phyloP scores from a whole-genome alignment of 2,888 invertebrate genomes.

The Melangyna quadrimaculata region DNA sequence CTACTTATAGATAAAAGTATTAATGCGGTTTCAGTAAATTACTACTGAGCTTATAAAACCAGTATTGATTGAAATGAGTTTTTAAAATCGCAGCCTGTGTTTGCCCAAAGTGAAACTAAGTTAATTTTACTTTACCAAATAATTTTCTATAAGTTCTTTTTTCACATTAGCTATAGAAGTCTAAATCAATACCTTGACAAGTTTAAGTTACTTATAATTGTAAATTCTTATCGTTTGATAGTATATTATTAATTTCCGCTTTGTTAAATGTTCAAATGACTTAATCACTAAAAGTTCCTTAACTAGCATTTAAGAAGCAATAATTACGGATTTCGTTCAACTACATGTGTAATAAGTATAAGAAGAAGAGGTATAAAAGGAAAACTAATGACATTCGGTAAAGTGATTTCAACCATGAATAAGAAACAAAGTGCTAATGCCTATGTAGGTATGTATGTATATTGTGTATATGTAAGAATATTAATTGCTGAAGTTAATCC shows the following conservation, averaged over 20 bases:
- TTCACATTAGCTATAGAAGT: background rate
- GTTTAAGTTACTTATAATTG: background rate
- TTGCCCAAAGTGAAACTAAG: background rate
- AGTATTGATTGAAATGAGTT: background rate
- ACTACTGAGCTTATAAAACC: background rate
- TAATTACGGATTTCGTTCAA: background rate
- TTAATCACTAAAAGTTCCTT: constrained; percentile 24
- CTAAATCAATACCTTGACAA: background rate
- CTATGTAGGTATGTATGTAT: background rate
- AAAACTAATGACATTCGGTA: constrained; percentile 21
- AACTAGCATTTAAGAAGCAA: constrained; percentile 29
- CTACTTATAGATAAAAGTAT: too few relatives aligned
- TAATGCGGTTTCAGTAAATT: too few relatives aligned
- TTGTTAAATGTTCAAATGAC: constrained; percentile 1
- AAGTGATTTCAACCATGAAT: constrained; percentile 12
- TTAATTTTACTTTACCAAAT: background rate
- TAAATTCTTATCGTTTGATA: background rate
- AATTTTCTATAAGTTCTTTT: background rate
- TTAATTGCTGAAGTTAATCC: constrained; percentile 22
- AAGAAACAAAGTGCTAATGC: constrained; percentile 24
- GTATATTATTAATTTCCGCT: background rate
- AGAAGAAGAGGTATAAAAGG: background rate
- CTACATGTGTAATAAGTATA: background rate
- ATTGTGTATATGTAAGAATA: background rate
- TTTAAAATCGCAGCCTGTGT: too few relatives aligned